phyloP scores from a whole-genome alignment of 2,888 invertebrate genomes.

The Lepidonotus clava region DNA sequence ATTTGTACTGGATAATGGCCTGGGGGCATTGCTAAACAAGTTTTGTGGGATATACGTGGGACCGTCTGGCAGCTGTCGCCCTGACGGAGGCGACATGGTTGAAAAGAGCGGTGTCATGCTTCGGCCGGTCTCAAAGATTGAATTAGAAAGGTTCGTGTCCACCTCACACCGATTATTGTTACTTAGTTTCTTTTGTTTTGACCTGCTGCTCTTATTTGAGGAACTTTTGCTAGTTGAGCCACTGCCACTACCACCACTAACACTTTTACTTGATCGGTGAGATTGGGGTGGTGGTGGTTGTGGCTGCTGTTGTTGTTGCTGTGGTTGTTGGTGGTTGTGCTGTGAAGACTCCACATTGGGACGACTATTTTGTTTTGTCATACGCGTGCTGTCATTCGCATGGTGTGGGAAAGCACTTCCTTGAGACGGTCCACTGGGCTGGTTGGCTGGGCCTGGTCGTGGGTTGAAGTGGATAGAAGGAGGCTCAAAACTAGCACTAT shows the following conservation, averaged over 20 bases:
- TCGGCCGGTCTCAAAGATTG: slow-evolving; percentile 64
- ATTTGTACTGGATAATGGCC: slow-evolving; percentile 69
- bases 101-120: slow-evolving; percentile 74
- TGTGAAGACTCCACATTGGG: not conserved
- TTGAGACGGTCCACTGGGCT: not conserved
- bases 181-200: slow-evolving; percentile 32
- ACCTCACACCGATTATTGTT: slow-evolving; percentile 67
- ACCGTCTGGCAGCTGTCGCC: slow-evolving; percentile 73
- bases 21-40: slow-evolving; percentile 71
- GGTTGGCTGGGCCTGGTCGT: not conserved
- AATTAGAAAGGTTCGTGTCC: slow-evolving; percentile 71
- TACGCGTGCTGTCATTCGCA: not conserved
- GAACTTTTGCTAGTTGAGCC: not conserved
- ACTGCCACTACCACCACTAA: not conserved
- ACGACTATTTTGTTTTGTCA: not conserved
- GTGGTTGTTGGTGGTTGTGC: slow-evolving; percentile 7
- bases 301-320: slow-evolving; percentile 37
- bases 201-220: slow-evolving; percentile 36
- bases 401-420: slow-evolving; percentile 1
- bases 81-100: slow-evolving; percentile 71
- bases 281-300: slow-evolving; percentile 43
- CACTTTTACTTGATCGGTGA: not conserved
- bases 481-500: slow-evolving; percentile 24
- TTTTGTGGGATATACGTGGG: slow-evolving; percentile 76
- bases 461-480: slow-evolving; percentile 40